phyloP scores from a whole-genome alignment of 1,140 invertebrate species.

The Lepidurus couesii region DNA sequence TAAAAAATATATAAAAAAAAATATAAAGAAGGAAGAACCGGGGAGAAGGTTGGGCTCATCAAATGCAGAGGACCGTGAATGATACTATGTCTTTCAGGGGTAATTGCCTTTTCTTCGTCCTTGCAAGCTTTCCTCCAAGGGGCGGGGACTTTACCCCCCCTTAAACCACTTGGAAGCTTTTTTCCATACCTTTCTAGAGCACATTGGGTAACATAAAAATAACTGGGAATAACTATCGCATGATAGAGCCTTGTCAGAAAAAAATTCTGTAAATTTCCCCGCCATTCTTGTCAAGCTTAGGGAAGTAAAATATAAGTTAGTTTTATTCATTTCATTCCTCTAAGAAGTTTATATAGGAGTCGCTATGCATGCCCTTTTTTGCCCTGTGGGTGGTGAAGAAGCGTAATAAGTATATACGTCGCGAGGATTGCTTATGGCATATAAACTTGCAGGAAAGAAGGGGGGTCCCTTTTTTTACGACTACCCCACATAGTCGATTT shows the following conservation, averaged over 20 bases:
- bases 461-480: not conserved
- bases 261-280: not conserved
- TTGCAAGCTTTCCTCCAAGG: not conserved
- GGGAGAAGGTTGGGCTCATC: not conserved
- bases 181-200: not conserved
- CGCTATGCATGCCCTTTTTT: not conserved
- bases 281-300: not conserved
- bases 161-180: not conserved
- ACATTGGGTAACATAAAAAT: not conserved
- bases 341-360: not conserved
- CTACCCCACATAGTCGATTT: conserved; percentile 10
- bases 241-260: not conserved
- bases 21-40: not conserved
- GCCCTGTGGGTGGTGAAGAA: not conserved
- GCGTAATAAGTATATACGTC: conserved; percentile 15
- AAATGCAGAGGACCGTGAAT: not conserved
- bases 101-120: not conserved
- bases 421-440: not conserved
- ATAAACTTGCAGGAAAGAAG: not conserved
- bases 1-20: not conserved
- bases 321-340: not conserved
- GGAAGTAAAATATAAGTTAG: not conserved
- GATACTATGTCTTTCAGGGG: not conserved
- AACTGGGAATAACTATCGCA: not conserved
- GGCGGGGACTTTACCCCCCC: not conserved